These are phyloP conservation scores for Saccopteryx bilineata DNA, from an alignment of 2,113 vertebrate genomes.

Conservation along the genomic window DNA sequence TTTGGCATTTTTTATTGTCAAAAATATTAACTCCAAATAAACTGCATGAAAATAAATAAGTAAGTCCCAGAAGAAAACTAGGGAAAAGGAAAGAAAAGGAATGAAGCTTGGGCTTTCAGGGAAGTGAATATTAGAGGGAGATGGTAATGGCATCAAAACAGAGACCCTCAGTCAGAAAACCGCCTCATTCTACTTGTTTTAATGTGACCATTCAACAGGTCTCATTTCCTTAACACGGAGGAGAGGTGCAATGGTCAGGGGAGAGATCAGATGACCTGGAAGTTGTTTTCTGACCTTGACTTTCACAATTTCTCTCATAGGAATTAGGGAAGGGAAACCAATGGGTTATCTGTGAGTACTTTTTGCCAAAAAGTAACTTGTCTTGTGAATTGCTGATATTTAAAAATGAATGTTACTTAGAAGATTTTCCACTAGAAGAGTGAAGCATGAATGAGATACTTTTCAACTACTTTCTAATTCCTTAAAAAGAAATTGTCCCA, in stretches of 20 bases:
- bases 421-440: neutral
- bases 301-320: neutral
- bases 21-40: neutral
- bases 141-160: neutral
- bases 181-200: neutral
- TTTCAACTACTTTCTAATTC: slow-evolving; percentile 42
- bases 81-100: neutral
- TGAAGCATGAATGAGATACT: neutral
- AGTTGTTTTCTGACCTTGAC: neutral
- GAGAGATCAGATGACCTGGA: neutral
- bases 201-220: neutral
- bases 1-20: neutral
- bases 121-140: neutral
- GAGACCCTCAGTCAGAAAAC: neutral
- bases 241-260: neutral
- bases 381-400: slow-evolving; percentile 26
- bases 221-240: neutral
- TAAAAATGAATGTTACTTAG: neutral
- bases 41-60: neutral
- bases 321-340: slow-evolving; percentile 32
- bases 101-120: neutral
- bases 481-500: neutral
- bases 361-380: slow-evolving; percentile 44
- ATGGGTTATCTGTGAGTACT: neutral
- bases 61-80: neutral